These are phyloP conservation scores for Chinchilla lanigera DNA, from an alignment of 2,113 vertebrate species.

Conservation along the genomic window DNA sequence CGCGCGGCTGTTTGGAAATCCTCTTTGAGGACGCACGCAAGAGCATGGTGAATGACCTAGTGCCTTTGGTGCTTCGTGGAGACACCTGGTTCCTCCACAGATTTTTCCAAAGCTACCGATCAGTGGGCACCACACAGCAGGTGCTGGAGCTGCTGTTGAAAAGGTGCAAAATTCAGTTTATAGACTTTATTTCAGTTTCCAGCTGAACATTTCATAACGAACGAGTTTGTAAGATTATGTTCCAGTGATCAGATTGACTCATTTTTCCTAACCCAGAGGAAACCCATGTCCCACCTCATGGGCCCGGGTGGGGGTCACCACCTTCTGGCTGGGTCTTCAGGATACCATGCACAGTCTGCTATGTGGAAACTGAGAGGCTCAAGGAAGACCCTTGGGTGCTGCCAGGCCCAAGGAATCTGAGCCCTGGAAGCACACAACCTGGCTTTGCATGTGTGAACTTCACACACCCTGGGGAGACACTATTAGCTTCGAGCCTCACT, in stretches of 20 bases:
- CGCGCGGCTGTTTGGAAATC: not conserved
- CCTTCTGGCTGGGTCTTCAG: not conserved
- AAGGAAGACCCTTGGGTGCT: not conserved
- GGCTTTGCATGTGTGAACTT: fast-evolving
- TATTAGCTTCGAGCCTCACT: no score
- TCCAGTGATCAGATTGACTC: no score
- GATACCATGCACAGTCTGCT: not conserved
- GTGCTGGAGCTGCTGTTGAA: conserved; percentile 97
- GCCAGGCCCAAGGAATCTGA: not conserved
- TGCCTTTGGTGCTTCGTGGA: not conserved
- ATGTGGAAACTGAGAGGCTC: not conserved
- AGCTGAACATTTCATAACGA: no score
- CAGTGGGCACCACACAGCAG: conserved; percentile 92
- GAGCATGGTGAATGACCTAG: not conserved
- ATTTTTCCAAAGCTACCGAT: not conserved
- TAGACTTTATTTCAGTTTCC: no score
- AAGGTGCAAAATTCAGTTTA: no score
- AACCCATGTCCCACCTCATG: not conserved
- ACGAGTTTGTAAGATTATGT: no score
- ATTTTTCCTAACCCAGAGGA: no score
- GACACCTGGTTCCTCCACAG: not conserved
- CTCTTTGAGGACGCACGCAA: not conserved
- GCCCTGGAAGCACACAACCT: fast-evolving
- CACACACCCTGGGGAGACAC: fast-evolving
- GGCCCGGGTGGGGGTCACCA: fast-evolving